These are phyloP conservation scores for Macroglossus sobrinus DNA, from an alignment of 2,113 vertebrate species.

Conservation along the genomic window DNA sequence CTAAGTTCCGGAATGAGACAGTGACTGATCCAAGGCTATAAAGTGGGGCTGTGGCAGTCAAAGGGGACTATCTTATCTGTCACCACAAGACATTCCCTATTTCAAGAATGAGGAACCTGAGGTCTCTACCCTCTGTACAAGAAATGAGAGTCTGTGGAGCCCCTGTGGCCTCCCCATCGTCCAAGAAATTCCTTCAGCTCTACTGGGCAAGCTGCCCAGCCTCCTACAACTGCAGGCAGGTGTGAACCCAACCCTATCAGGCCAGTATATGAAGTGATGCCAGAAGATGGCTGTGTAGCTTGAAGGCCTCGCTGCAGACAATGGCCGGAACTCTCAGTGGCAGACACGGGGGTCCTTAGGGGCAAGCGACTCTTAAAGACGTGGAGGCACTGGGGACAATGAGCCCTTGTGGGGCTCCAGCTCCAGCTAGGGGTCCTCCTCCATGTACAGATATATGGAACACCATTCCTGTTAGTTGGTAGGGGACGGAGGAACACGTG, in stretches of 20 bases:
- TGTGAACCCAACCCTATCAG: not conserved
- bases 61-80: not conserved
- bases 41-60: not conserved
- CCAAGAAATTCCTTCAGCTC: constrained; percentile 32
- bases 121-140: not conserved
- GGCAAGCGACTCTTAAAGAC: constrained; percentile 38
- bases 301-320: constrained; percentile 81
- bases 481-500: no score
- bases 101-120: no score
- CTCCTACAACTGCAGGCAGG: not conserved
- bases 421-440: not conserved
- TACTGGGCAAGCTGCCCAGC: not conserved
- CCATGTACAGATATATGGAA: not conserved
- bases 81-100: not conserved
- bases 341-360: constrained; percentile 38
- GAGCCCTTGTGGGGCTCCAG: constrained; percentile 62
- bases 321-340: constrained; percentile 27
- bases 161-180: not conserved
- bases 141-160: not conserved
- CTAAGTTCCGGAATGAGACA: not conserved
- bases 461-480: not conserved
- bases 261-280: constrained; percentile 47
- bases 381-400: constrained; percentile 54
- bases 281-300: constrained; percentile 78
- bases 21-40: not conserved